Evolutionary conservation across 1,140 invertebrate genomes (phyloP).

Genomic region (Cylas formicarius): DNA sequence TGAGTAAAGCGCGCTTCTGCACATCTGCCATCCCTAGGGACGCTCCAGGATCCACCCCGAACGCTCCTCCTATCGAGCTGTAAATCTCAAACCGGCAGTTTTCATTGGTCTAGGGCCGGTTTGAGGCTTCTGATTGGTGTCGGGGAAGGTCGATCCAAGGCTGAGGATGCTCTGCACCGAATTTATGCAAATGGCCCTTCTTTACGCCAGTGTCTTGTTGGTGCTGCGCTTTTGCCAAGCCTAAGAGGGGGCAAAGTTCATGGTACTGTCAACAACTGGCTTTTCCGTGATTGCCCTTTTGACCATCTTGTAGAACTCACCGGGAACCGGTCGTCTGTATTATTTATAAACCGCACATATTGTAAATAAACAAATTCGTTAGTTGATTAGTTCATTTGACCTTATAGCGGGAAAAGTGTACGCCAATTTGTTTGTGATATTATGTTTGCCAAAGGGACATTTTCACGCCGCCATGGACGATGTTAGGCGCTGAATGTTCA

Average conservation of each 20-base stretch:
- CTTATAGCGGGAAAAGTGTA: too few species aligned
- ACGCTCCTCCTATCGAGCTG: slow-evolving; percentile 9
- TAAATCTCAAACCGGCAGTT: neutral
- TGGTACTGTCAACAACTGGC: slow-evolving; percentile 17
- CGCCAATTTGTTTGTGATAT: too few species aligned
- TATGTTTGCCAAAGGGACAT: too few species aligned
- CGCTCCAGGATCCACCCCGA: slow-evolving; percentile 17
- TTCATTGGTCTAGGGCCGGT: slow-evolving; percentile 7
- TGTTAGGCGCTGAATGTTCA: too few species aligned
- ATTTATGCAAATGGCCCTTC: slow-evolving; percentile 27
- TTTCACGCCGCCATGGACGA: too few species aligned
- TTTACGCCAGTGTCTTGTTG: slow-evolving; percentile 24
- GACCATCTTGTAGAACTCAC: slow-evolving; percentile 15
- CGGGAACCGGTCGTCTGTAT: too few species aligned
- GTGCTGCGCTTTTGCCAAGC: slow-evolving; percentile 24
- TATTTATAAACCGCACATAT: too few species aligned
- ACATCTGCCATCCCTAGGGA: slow-evolving; percentile 22
- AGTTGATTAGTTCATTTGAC: too few species aligned
- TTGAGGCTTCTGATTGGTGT: slow-evolving; percentile 10
- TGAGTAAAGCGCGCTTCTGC: slow-evolving; percentile 19
- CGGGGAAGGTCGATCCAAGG: slow-evolving; percentile 15
- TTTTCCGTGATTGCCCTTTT: slow-evolving; percentile 23
- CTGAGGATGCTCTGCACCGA: slow-evolving; percentile 22
- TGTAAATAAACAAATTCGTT: too few species aligned
- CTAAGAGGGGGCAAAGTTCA: slow-evolving; percentile 20